phyloP scores from a whole-genome alignment of 2,888 invertebrate genomes.

The Limnephilus lunatus region DNA sequence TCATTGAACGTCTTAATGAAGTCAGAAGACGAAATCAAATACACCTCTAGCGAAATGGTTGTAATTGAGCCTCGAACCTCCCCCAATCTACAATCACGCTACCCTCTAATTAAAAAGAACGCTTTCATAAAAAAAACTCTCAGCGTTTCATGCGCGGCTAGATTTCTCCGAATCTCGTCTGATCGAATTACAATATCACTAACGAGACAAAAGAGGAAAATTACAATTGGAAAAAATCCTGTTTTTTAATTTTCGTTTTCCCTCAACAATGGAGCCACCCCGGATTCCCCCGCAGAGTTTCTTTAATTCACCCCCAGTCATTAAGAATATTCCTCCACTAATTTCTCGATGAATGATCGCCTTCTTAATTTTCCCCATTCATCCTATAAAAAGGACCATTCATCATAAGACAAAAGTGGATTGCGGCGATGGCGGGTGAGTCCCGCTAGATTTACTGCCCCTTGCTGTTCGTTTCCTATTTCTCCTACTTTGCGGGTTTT shows the following conservation, averaged over 20 bases:
- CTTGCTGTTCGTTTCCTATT: neutral
- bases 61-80: conserved; percentile 68
- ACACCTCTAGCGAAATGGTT: conserved; percentile 53
- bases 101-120: conserved; percentile 75
- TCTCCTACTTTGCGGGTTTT: neutral
- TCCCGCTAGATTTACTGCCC: conserved; percentile 26
- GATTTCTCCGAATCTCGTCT: conserved; percentile 48
- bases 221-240: conserved; percentile 63
- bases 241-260: conserved; percentile 55
- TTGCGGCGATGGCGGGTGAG: conserved; percentile 31
- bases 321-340: conserved; percentile 76
- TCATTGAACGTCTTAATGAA: conserved; percentile 63
- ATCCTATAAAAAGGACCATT: conserved; percentile 71
- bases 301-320: conserved; percentile 66
- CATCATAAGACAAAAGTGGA: conserved; percentile 63
- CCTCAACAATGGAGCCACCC: conserved; percentile 28
- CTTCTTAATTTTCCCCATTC: conserved; percentile 79
- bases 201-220: conserved; percentile 71
- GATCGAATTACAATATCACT: conserved; percentile 80
- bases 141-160: conserved; percentile 56
- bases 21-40: conserved; percentile 62
- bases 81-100: conserved; percentile 68
- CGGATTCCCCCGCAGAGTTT: neutral
- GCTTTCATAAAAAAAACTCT: conserved; percentile 71
- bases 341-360: conserved; percentile 78